Evolutionary conservation across 1,140 invertebrate species (phyloP), one percentile per base, ranked within the genome.

Genomic region (Lethrus apterus): DNA sequence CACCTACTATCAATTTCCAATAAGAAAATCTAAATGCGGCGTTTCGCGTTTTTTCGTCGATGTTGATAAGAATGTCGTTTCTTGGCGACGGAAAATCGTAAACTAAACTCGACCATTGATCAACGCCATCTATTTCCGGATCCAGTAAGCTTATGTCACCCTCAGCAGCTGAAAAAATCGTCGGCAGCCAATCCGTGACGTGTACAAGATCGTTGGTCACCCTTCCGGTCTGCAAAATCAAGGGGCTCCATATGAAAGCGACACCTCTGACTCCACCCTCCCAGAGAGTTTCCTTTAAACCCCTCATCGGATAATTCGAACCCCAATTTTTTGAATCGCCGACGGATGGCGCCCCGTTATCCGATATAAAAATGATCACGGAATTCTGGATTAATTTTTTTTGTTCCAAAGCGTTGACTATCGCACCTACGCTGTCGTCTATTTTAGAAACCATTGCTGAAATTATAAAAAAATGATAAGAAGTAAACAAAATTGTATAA

Each of bases 181-280:
- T 62, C 0, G 85, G 84, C 21, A 88, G 57, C 84, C 84, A 87
- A 64, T 88, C 85, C 41, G 73, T 74, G 9, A 87, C 73, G 54
- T 86, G 82, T 46, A 86, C 73, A 33, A 86, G 58, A 23, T 81
- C 64, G 35, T 71, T 66, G 2, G 72, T 74, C 1, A 83, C 69
- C 40, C 74, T 53, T n/a, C 63, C 62, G 0, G 57, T 55, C 15
- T 76, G 63, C 30, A 67, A 60, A 29, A 77, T 64, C 31, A 74
- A 52, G 1, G 70, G 68, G 30, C 74, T 76, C 57, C 70, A 77
- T 11, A 78, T 60, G 46, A 84, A 77, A 0, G 79, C 79, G 1
- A 68, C 68, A 4, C 72, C 78, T 29, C 82, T 62, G 1, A 84
- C 69, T 0, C 78, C 84, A 10, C 84, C 85, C 63, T 88, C 84